phyloP scores from a whole-genome alignment of 1,140 invertebrate species.

The Penaeus chinensis region DNA sequence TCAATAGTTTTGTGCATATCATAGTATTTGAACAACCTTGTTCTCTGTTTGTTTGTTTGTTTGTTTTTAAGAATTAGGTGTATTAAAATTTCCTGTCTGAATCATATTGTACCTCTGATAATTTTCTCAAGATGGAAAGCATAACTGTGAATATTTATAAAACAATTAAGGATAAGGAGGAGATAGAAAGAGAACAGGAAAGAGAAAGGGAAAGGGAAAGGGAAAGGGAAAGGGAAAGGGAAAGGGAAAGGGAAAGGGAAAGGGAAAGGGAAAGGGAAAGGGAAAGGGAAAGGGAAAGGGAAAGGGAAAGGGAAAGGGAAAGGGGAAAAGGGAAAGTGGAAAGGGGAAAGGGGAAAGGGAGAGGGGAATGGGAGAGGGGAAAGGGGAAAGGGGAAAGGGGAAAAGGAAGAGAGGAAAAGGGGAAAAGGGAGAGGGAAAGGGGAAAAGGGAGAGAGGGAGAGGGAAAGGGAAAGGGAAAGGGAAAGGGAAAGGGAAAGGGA shows the following conservation, averaged over 20 bases:
- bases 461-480: background rate
- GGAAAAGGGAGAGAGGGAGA: background rate
- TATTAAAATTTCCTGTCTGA: too few relatives aligned
- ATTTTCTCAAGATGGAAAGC: too few relatives aligned
- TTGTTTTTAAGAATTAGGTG: too few relatives aligned
- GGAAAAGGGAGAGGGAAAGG: background rate
- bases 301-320: background rate
- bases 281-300: background rate
- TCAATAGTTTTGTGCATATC: too few relatives aligned
- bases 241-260: background rate
- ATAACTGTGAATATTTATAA: too few relatives aligned
- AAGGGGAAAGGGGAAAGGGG: background rate
- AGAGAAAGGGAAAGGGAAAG: background rate
- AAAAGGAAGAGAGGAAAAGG: background rate
- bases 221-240: background rate
- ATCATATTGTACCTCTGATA: too few relatives aligned
- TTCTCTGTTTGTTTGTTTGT: too few relatives aligned
- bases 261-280: background rate
- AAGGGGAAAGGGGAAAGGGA: background rate
- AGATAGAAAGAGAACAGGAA: background rate
- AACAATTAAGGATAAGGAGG: too few relatives aligned
- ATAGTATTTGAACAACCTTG: too few relatives aligned
- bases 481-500: background rate
- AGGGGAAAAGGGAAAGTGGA: too few relatives aligned
- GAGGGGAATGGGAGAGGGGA: too few relatives aligned